A percentile compares a stretch with the other conserved stretches of the same genome.
Evolutionary conservation across 1,140 invertebrate genomes (phyloP).

Genomic region (Drosophila sturtevanti): DNA sequence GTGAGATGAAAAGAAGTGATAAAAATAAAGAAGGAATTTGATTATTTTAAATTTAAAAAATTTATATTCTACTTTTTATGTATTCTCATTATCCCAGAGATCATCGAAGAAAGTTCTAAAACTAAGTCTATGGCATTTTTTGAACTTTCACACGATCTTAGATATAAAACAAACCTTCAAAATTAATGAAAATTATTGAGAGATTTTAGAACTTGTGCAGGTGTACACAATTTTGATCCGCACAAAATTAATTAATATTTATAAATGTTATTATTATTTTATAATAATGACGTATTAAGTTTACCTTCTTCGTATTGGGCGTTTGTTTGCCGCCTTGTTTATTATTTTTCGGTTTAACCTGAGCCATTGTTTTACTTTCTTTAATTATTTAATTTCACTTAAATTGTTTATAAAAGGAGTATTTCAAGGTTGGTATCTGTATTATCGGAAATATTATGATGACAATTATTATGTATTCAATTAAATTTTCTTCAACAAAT

Average conservation of each 20-base stretch:
- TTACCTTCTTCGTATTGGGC: slow-evolving; percentile 73
- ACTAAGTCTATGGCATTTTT: too few species aligned
- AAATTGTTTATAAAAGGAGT: slow-evolving; percentile 58
- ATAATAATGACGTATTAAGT: background rate
- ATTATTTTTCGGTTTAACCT: slow-evolving; percentile 80
- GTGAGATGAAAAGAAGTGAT: background rate
- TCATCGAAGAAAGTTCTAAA: too few species aligned
- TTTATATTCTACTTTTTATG: too few species aligned
- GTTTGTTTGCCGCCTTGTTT: slow-evolving; percentile 79
- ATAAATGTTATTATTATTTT: too few species aligned
- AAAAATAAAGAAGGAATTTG: background rate
- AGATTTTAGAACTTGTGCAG: too few species aligned
- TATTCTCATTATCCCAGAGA: too few species aligned
- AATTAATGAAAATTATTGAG: too few species aligned
- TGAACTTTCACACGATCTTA: too few species aligned
- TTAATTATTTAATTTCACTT: slow-evolving; percentile 57
- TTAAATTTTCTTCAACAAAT: slow-evolving; percentile 17
- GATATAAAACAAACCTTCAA: too few species aligned
- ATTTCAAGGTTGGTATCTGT: slow-evolving; percentile 46
- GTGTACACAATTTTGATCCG: too few species aligned
- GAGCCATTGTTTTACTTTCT: slow-evolving; percentile 67
- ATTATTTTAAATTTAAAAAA: background rate
- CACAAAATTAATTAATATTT: too few species aligned
- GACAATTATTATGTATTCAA: background rate
- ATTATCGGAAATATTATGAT: slow-evolving; percentile 15